A percentile compares a stretch with the other conserved stretches of the same genome.
These are phyloP conservation scores for Eupeodes latifasciatus DNA, from an alignment of 2,888 invertebrate species.

Conservation along the genomic window DNA sequence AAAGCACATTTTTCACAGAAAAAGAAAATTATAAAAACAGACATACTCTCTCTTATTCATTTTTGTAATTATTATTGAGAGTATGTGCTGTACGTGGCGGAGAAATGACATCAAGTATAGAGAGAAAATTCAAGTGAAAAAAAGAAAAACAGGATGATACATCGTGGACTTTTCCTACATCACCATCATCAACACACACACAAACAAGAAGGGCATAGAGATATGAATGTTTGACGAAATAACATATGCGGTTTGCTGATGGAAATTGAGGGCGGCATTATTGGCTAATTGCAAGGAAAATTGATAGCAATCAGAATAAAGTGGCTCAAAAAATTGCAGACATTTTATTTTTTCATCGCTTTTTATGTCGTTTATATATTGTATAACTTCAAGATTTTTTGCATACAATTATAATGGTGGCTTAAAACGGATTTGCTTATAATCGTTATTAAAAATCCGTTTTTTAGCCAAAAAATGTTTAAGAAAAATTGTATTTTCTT, in stretches of 20 bases:
- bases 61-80: constrained; percentile 52
- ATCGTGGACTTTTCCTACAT: background rate
- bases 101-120: constrained; percentile 38
- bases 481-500: too few species aligned
- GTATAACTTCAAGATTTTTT: background rate
- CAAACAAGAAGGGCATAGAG: background rate
- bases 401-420: too few species aligned
- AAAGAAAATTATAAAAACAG: constrained; percentile 69
- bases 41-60: constrained; percentile 47
- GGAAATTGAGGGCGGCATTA: constrained; percentile 52
- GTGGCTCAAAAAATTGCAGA: constrained; percentile 29
- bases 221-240: constrained; percentile 2
- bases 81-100: constrained; percentile 24
- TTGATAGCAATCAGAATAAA: constrained; percentile 38
- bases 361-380: background rate
- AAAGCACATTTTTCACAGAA: constrained; percentile 60
- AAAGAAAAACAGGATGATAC: background rate
- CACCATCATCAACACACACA: background rate
- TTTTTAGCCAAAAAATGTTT: too few species aligned
- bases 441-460: too few species aligned
- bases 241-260: background rate
- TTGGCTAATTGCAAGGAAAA: constrained; percentile 69
- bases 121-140: too few species aligned
- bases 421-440: too few species aligned
- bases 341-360: constrained; percentile 16